phyloP scores from a whole-genome alignment of 2,797 vertebrate species.

The Phrynocephalus forsythii region DNA sequence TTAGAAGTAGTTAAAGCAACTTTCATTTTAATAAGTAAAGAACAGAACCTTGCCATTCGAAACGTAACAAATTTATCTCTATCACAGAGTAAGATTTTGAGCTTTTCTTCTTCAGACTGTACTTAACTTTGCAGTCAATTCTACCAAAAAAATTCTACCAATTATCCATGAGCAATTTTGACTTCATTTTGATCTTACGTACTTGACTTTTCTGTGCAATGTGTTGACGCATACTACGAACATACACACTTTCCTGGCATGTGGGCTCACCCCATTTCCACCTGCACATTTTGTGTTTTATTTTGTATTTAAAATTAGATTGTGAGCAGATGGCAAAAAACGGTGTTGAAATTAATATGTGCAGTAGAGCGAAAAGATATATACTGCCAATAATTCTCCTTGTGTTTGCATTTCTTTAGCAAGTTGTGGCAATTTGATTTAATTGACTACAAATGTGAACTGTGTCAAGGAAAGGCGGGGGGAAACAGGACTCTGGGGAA shows the following conservation, averaged over 20 bases:
- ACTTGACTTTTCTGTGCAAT: neutral
- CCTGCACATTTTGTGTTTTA: conserved; percentile 22
- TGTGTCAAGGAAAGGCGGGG: conserved; percentile 39
- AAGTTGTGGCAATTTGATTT: conserved; percentile 52
- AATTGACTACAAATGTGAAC: conserved; percentile 65
- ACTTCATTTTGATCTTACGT: neutral
- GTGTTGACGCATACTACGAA: neutral
- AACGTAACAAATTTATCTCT: too few relatives aligned
- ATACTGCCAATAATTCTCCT: conserved; percentile 32
- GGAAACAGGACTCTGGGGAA: conserved; percentile 56
- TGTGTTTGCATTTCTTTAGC: conserved; percentile 52
- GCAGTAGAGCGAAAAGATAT: conserved; percentile 31
- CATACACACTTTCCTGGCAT: neutral
- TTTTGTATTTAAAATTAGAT: conserved; percentile 54
- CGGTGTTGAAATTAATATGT: conserved; percentile 32
- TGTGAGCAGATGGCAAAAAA: conserved; percentile 35
- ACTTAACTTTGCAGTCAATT: neutral
- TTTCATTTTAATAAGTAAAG: too few relatives aligned
- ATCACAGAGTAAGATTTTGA: too few relatives aligned
- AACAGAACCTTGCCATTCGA: too few relatives aligned
- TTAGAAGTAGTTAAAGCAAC: too few relatives aligned
- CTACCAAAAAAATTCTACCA: neutral
- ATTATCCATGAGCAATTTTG: neutral
- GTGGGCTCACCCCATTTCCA: conserved; percentile 8
- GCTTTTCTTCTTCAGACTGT: too few relatives aligned